Evolutionary conservation across 53 echinoderm and acorn worm species (phyloP), one percentile per base, ranked within the genome.

Genomic region (Actinopyga echinites): DNA sequence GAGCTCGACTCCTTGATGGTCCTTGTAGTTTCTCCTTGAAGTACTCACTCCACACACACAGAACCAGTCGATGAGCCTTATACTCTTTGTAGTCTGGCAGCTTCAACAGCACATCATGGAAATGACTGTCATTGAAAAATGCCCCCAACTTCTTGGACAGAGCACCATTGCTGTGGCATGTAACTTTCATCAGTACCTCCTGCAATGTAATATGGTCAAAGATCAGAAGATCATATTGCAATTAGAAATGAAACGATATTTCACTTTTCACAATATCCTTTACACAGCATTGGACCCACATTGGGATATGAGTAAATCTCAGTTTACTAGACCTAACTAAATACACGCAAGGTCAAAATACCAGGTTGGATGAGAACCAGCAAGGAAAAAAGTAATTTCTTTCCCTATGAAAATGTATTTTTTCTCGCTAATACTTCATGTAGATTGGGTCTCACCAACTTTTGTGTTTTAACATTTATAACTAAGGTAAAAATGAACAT

Each of bases 31-130:
- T 78, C 57, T 78, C 78, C 45, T 78, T 78, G 29, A 78, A 78
- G 3, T 32, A 78, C 9, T 56, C 78, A 55, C 78, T 78, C 78
- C 78, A 78, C 8, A 78, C 78, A 56, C 78, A 78, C 23, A 78
- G 78, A 6, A 78, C 78, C 55, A 78, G 26, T 78, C 78, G 30
- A 78, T 78, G 78, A 56, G 78, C 78, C 19, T 78, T 78, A 33
- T 32, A 78, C 33, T 78, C 78, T 30, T 34, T 54, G 26, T 25
- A 22, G 21, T 62, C 26, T 13, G 78, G 78, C 10, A 78, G 53
- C 57, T 78, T 78, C 30, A 78, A n/a, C 8, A 56, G 19, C 23
- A 78, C 78, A 78, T 78, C 78, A 32, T 78, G 78, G 22, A 78
- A 78, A 30, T 78, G 78, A 21, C 55, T 54, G 2, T 78, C 57